phyloP scores from a whole-genome alignment of 2,888 invertebrate genomes.

The Arrhopalites spinosus region DNA sequence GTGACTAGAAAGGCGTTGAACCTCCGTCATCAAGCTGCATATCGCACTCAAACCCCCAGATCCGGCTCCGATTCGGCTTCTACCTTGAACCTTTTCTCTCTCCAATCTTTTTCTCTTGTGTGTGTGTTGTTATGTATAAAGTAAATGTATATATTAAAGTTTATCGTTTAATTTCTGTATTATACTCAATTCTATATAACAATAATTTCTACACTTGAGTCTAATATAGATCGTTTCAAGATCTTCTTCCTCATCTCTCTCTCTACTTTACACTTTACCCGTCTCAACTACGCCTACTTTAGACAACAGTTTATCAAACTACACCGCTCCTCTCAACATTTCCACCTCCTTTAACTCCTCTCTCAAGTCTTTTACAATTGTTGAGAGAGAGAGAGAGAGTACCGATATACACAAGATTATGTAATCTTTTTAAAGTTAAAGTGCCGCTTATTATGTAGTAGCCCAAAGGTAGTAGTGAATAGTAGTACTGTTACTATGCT shows the following conservation, averaged over 20 bases:
- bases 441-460: no score
- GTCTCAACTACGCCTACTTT: constrained; percentile 25
- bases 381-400: no score
- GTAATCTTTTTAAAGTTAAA: no score
- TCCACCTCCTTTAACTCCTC: constrained; percentile 1
- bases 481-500: no score
- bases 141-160: no score
- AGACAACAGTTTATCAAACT: constrained; percentile 17
- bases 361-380: no score
- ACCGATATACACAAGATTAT: no score
- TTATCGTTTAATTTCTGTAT: no score
- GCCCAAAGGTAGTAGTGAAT: no score
- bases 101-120: neutral
- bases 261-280: constrained; percentile 22
- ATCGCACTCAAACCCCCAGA: constrained; percentile 42
- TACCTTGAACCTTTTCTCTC: constrained; percentile 7
- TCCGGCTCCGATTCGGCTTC: constrained; percentile 41
- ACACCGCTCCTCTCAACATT: neutral
- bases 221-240: constrained; percentile 4
- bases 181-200: no score
- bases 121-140: no score
- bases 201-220: no score
- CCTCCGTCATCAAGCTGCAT: constrained; percentile 43
- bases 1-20: constrained; percentile 48
- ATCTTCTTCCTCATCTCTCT: neutral